phyloP scores from a whole-genome alignment of 2,888 invertebrate genomes.

The Nymphalis c-album region DNA sequence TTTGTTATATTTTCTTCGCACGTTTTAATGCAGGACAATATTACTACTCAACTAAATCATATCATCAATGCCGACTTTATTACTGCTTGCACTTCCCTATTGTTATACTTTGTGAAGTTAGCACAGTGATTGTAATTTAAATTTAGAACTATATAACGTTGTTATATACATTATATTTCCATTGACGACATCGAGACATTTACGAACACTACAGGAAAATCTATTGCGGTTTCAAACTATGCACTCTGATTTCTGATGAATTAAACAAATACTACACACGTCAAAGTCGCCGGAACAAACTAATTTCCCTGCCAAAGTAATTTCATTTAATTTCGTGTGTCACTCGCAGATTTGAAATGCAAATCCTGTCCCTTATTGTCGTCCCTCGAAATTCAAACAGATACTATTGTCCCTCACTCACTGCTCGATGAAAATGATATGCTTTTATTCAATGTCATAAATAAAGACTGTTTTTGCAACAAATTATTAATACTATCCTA shows the following conservation, averaged over 20 bases:
- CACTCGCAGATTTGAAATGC: slow-evolving; percentile 67
- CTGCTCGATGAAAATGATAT: slow-evolving; percentile 20
- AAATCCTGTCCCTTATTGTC: slow-evolving; percentile 56
- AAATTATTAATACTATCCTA: not conserved
- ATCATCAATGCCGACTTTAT: no score
- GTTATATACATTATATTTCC: not conserved
- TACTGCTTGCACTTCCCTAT: not conserved
- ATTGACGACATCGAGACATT: not conserved
- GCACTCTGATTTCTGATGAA: slow-evolving; percentile 39
- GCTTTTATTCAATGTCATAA: slow-evolving; percentile 24
- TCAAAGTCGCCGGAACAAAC: slow-evolving; percentile 46
- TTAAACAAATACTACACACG: slow-evolving; percentile 36
- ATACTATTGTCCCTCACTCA: slow-evolving; percentile 36
- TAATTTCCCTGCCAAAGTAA: slow-evolving; percentile 45
- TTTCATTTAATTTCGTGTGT: slow-evolving; percentile 65
- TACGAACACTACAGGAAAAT: slow-evolving; percentile 46
- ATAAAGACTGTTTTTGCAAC: slow-evolving; percentile 15
- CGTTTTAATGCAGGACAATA: no score
- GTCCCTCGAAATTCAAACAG: slow-evolving; percentile 50
- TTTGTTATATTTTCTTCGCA: no score
- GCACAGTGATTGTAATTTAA: not conserved
- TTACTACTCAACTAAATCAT: no score
- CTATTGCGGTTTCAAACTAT: slow-evolving; percentile 27
- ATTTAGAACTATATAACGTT: not conserved
- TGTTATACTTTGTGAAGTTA: not conserved